Evolutionary conservation across 1,140 invertebrate species (phyloP).

Genomic region (Alviniconcha marisindica): DNA sequence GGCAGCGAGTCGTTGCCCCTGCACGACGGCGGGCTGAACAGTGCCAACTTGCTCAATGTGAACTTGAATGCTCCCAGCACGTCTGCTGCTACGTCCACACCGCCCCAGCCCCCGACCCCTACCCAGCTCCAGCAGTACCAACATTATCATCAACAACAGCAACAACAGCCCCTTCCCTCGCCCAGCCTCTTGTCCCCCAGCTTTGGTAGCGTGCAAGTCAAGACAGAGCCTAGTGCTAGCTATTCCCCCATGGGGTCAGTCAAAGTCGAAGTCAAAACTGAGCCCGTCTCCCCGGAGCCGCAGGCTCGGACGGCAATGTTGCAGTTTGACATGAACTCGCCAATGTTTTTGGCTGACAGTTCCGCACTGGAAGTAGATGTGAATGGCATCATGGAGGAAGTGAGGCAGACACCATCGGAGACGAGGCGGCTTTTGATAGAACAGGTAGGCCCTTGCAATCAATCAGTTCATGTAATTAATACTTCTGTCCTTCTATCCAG

Average conservation of each 20-base stretch:
- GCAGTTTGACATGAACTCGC: too few species aligned
- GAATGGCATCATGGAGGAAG: constrained; percentile 56
- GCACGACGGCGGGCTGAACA: background rate
- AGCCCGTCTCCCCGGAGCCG: background rate
- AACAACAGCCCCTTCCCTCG: background rate
- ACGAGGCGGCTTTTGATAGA: constrained; percentile 77
- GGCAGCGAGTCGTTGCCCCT: background rate
- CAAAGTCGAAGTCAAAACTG: constrained; percentile 18
- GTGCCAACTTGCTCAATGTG: constrained; percentile 5
- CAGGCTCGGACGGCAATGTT: too few species aligned
- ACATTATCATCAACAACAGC: constrained; percentile 34
- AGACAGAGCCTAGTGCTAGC: background rate
- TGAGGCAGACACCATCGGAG: constrained; percentile 88
- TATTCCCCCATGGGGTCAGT: too few species aligned
- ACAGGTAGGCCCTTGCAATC: constrained; percentile 9
- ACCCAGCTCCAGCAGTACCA: background rate
- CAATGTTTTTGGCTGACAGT: too few species aligned
- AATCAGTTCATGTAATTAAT: background rate
- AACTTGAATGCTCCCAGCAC: background rate
- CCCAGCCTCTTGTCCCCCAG: background rate
- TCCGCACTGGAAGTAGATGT: constrained; percentile 54
- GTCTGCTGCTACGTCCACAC: background rate
- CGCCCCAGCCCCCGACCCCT: background rate
- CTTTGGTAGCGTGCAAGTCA: background rate
- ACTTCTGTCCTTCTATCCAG: too few species aligned